Percentiles rank a stretch among this genome's conserved stretches.
Conservation (phyloP, 2,113 vertebrate species). For the Hypanus sabinus region DNA sequence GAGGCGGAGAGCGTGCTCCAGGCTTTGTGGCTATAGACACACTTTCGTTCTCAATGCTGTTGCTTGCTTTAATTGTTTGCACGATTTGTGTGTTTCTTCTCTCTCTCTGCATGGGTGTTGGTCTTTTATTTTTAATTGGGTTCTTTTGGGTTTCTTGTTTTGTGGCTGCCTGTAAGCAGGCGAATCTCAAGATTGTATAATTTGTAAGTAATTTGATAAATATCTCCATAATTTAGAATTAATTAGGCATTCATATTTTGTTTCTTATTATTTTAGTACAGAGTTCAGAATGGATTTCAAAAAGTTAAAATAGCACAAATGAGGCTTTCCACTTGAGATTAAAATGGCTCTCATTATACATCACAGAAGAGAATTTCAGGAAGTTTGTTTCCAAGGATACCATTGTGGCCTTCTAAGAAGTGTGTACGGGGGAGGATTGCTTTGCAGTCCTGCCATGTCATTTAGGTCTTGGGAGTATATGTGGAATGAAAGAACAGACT, state of each 20-base stretch:
- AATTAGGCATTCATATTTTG: neutral
- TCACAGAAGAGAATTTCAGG: neutral
- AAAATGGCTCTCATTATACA: conserved; percentile 3
- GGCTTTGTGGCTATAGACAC: too few relatives aligned
- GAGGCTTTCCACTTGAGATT: neutral
- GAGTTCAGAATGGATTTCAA: neutral
- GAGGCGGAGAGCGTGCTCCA: too few relatives aligned
- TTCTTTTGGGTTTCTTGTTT: too few relatives aligned
- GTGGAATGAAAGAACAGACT: neutral
- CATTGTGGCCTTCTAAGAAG: neutral
- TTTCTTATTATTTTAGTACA: neutral
- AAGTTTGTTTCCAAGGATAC: conserved; percentile 36
- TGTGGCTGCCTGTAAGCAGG: too few relatives aligned
- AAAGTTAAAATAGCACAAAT: neutral
- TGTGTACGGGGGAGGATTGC: neutral
- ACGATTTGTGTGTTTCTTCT: too few relatives aligned
- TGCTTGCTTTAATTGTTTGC: too few relatives aligned
- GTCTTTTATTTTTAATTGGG: too few relatives aligned
- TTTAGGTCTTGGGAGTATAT: neutral
- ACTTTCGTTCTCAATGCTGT: too few relatives aligned
- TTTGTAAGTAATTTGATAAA: too few relatives aligned
- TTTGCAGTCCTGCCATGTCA: neutral
- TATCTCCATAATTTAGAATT: neutral
- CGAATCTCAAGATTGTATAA: too few relatives aligned
- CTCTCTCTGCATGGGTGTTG: too few relatives aligned